Base-by-base conservation (phyloP, 2,113 vertebrate species). In the Macrotis lagotis region DNA sequence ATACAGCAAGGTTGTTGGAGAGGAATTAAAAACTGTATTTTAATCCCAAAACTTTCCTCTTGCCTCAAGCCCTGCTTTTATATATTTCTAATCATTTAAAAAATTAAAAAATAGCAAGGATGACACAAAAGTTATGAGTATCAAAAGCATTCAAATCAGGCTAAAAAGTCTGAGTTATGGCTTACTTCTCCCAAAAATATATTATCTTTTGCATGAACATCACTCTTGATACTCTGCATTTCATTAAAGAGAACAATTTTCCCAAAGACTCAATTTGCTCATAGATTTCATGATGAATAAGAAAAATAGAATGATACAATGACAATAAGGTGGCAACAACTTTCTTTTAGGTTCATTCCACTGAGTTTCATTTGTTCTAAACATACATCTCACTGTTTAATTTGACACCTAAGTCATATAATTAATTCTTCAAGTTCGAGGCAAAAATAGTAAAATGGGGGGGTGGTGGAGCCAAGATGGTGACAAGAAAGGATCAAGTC, bases 71-170 rank as follows among this genome's bases (percentile, higher is more conserved):
- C 66, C 47, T 37, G 88, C 37, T 92, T 92, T 90, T 93, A 50
- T 90, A 92, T 28, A 89, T 25, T 19, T 95, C 93, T 66, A 48
- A 59, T 50, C 55, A 37, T 53, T 91, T 47, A 55, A 93, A n/a
- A 90, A 88, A 93, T 93, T 91, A 52, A 4, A 14, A 83, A 44
- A 22, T 92, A 53, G 94, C 48, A 91, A 7, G 59, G 90, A 91
- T 37, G 1, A n/a, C 52, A 90, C n/a, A 48, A 91, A 96, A 88
- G 50, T 88, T 47, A 49, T 66, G 50, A 93, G 88, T 74, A 92
- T 24, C 24, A 26, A 0, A 25, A 3, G 52, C n/a, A 96, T 91
- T 92, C 88, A 74, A 24, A 24, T 50, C 26, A 66, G 10, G 48
- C n/a, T 66, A 25, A 89, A 93, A 83, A n/a, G 8, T 22, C 4